Evolutionary conservation across 1,140 invertebrate genomes (phyloP).

Genomic region (Hylaeus volcanicus): DNA sequence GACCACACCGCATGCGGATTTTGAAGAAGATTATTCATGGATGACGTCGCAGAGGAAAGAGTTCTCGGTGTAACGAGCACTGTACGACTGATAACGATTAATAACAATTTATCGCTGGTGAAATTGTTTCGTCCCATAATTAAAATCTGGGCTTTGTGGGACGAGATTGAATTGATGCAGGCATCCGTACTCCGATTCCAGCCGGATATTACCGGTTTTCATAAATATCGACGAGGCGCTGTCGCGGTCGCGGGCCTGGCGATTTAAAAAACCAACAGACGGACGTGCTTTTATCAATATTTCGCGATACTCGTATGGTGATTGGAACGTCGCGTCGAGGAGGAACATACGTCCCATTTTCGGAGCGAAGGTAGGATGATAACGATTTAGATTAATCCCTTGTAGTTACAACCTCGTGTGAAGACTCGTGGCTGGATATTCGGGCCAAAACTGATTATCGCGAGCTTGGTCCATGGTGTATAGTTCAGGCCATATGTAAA

Average conservation of each 20-base stretch:
- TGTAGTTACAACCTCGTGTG: no score
- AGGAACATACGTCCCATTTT: not conserved
- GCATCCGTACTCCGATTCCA: not conserved
- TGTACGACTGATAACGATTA: conserved; percentile 39
- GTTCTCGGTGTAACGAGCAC: conserved; percentile 2
- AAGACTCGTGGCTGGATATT: no score
- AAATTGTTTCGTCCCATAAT: conserved; percentile 51
- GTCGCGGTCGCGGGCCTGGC: not conserved
- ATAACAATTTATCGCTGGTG: conserved; percentile 54
- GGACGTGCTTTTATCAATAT: not conserved
- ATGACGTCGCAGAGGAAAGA: conserved; percentile 33
- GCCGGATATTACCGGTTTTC: conserved; percentile 43
- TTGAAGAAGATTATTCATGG: conserved; percentile 17
- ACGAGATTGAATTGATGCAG: conserved; percentile 53
- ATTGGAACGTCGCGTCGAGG: conserved; percentile 2
- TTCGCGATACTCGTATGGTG: conserved; percentile 1
- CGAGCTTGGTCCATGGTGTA: no score
- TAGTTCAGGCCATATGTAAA: no score
- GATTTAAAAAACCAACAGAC: conserved; percentile 7
- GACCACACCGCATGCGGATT: conserved; percentile 4
- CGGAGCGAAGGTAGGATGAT: not conserved
- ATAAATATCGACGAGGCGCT: conserved; percentile 39
- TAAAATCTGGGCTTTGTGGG: conserved; percentile 44
- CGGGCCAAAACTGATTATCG: no score
- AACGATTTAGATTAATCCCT: not conserved